Conservation (phyloP, 1,140 invertebrate species). For the Plutomurus gul region DNA sequence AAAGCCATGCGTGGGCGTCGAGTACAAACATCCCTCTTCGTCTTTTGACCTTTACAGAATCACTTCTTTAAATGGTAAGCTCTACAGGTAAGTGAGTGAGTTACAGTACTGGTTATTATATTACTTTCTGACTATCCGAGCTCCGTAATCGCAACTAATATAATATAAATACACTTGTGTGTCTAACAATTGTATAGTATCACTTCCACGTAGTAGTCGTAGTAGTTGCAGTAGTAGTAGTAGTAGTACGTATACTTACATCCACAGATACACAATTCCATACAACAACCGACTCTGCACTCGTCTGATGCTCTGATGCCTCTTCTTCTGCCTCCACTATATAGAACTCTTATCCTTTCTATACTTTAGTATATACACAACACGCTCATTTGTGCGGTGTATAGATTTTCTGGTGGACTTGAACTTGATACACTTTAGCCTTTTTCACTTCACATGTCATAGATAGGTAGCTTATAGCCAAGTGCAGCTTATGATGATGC, state of each 20-base stretch:
- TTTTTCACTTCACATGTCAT: neutral
- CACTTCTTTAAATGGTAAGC: constrained; percentile 52
- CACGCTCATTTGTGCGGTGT: too few species aligned
- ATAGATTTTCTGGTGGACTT: too few species aligned
- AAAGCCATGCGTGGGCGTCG: constrained; percentile 44
- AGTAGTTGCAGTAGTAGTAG: neutral
- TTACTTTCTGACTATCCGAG: neutral
- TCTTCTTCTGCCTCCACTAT: too few species aligned
- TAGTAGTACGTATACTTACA: neutral
- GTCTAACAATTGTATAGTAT: neutral
- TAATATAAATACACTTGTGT: neutral
- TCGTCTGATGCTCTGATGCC: too few species aligned
- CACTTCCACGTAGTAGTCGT: neutral
- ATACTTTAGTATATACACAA: too few species aligned
- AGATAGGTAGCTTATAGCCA: too few species aligned
- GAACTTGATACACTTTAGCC: constrained; percentile 16
- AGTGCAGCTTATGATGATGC: too few species aligned
- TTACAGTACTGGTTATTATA: constrained; percentile 12
- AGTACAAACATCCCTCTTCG: constrained; percentile 37
- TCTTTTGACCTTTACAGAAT: constrained; percentile 51
- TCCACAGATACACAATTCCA: too few species aligned
- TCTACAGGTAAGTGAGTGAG: constrained; percentile 40
- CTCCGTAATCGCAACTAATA: too few species aligned
- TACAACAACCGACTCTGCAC: too few species aligned
- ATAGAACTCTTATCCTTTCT: too few species aligned